These are phyloP conservation scores for Arrhopalites spinosus DNA, from an alignment of 2,888 invertebrate genomes.

Conservation along the genomic window DNA sequence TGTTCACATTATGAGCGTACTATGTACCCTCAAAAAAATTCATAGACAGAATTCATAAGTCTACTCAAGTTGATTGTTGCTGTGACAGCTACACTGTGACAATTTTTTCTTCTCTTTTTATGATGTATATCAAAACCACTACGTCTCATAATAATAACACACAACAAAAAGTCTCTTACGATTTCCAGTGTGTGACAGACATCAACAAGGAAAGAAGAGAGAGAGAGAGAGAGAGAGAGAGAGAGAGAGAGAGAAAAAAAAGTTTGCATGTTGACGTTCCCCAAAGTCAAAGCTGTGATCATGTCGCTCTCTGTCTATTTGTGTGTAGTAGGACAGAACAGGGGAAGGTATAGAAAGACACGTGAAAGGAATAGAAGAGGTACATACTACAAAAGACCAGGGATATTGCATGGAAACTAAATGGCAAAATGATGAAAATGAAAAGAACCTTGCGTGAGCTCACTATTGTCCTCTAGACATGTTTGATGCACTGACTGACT, in stretches of 20 bases:
- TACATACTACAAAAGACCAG: neutral
- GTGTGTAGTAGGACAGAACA: neutral
- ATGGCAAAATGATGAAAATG: constrained; percentile 33
- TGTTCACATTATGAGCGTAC: neutral
- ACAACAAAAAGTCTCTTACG: neutral
- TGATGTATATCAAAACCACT: no score
- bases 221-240: constrained; percentile 13
- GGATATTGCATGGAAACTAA: constrained; percentile 19
- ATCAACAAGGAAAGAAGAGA: no score
- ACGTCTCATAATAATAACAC: no score
- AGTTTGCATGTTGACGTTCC: neutral
- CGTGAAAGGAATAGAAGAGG: constrained; percentile 1
- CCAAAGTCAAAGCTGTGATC: neutral
- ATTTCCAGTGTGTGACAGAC: no score
- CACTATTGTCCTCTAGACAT: constrained; percentile 12
- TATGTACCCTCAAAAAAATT: no score
- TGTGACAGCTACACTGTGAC: no score
- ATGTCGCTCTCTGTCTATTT: no score
- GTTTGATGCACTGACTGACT: constrained; percentile 14
- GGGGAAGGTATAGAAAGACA: neutral
- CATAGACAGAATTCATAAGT: no score
- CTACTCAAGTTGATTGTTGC: no score
- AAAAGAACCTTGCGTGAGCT: constrained; percentile 31
- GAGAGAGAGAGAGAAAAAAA: neutral
- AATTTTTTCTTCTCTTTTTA: no score